Base-by-base conservation (phyloP, 2,113 vertebrate species). In the Progne subis region DNA sequence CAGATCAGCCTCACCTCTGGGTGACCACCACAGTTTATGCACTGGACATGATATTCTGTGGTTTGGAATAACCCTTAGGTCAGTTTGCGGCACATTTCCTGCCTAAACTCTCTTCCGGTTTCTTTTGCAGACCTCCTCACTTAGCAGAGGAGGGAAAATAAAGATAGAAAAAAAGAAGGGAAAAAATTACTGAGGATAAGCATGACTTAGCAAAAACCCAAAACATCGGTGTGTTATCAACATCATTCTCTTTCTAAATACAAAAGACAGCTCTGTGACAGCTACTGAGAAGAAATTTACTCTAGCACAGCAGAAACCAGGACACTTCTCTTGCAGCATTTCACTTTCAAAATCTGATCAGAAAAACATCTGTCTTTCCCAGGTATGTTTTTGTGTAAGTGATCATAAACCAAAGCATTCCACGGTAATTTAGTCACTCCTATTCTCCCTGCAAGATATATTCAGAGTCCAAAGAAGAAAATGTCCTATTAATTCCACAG, bases 1-100 rank as follows among this genome's bases (percentile, higher is more conserved):
- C 49, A 37, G 21, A 32, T 1, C 2, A 1, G 8, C 11, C n/a
- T 47, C 6, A 5, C 3, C 26, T 37, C 41, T 46, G 21, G 41
- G 18, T 55, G 21, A 46, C 5, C 2, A 2, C 0, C 3, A 8
- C 14, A 14, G 9, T 6, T 74, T n/a, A 56, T 18, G 34, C 28
- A 39, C 41, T 64, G 28, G 14, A 14, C 6, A 24, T 29, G 43
- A 13, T 5, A 41, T 28, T 28, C 23, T 41, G 9, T n/a, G n/a
- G 4, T 56, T 64, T 85, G 34, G 15, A 65, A 64, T 56, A 49
- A 2, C 24, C 29, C 34, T 65, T n/a, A n/a, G 34, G 43, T 57
- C 12, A n/a, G 12, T 24, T 49, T 12, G 18, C 5, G 31, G 41
- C 24, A 8, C 12, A 13, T 29, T 29, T 65, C 29, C 24, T 29